phyloP scores from a whole-genome alignment of 1,140 invertebrate genomes.

The Plutomurus gul region DNA sequence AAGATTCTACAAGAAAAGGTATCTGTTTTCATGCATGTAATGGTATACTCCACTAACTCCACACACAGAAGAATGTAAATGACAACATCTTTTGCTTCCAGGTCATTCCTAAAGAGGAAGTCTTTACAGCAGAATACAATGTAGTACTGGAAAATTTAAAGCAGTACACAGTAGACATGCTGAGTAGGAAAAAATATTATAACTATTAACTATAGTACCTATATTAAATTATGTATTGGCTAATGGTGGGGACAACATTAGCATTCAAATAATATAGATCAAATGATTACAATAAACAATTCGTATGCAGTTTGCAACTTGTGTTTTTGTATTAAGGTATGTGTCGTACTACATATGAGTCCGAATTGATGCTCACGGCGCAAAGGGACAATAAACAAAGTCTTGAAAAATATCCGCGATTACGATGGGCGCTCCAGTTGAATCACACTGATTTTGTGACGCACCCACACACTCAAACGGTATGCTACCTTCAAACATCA shows the following conservation, averaged over 20 bases:
- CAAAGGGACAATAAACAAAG: background rate
- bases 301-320: too few species aligned
- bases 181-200: background rate
- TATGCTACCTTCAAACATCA: background rate
- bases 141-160: background rate
- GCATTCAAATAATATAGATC: too few species aligned
- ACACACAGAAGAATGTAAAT: too few species aligned
- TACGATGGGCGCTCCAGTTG: background rate
- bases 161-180: background rate
- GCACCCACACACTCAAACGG: background rate
- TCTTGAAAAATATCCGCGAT: background rate
- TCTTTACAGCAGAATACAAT: background rate
- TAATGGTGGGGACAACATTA: too few species aligned
- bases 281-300: too few species aligned
- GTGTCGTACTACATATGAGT: background rate
- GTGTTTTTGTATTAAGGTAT: background rate
- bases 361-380: background rate
- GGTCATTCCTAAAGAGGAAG: background rate
- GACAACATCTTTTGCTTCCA: background rate
- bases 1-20: background rate
- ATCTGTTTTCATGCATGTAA: too few species aligned
- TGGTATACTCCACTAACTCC: too few species aligned
- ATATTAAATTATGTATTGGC: too few species aligned
- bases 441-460: background rate
- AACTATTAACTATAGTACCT: background rate